phyloP scores from a whole-genome alignment of 37 sponge, comb jelly and placozoan species.

The Theonella swinhoei region DNA sequence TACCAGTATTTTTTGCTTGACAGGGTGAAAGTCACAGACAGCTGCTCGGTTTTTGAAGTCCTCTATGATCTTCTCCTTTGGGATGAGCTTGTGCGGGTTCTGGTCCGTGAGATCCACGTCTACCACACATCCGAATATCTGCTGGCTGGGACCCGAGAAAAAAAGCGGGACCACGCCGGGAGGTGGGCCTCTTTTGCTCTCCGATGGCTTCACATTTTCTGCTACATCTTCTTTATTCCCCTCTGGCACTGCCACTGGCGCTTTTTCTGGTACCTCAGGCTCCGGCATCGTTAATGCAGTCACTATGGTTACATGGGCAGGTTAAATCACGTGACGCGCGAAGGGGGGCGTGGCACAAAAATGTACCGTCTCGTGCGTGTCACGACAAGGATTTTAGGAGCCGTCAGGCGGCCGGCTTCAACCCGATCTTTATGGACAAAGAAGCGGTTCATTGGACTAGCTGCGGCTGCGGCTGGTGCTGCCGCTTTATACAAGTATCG shows the following conservation, averaged over 20 bases:
- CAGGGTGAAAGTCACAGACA: constrained; percentile 91
- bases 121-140: constrained; percentile 81
- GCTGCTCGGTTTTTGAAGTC: constrained; percentile 93
- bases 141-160: constrained; percentile 75
- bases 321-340: background rate
- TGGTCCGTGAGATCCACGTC: constrained; percentile 84
- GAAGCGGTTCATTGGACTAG: background rate
- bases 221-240: background rate
- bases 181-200: constrained; percentile 32
- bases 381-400: background rate
- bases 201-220: background rate
- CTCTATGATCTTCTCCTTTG: constrained; percentile 83
- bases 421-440: background rate
- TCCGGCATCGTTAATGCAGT: background rate
- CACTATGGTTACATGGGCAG: background rate
- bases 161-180: constrained; percentile 80
- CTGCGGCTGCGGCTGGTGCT: background rate
- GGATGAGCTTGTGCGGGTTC: constrained; percentile 77
- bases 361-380: no score
- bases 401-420: no score
- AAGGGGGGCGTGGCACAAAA: background rate
- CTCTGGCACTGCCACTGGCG: background rate
- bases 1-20: constrained; percentile 80
- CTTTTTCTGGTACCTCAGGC: background rate
- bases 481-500: no score